A percentile compares a stretch with the other conserved stretches of the same genome.
Evolutionary conservation across 2,888 invertebrate species (phyloP).

Genomic region (Danaus chrysippus): DNA sequence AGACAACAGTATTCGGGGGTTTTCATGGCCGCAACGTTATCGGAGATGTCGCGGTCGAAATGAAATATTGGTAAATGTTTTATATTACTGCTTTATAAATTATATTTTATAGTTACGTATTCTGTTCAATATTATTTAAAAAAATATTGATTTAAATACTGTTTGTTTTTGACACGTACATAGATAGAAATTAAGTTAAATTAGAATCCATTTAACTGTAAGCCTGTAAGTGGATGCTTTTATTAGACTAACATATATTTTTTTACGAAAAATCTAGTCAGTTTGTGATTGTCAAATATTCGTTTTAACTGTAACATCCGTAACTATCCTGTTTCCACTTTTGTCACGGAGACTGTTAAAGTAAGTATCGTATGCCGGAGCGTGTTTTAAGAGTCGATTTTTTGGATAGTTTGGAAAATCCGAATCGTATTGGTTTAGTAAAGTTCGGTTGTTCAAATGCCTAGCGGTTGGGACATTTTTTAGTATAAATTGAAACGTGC

Average conservation of each 20-base stretch:
- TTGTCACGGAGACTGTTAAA: slow-evolving; percentile 12
- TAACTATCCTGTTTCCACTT: slow-evolving; percentile 3
- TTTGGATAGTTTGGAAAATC: slow-evolving; percentile 16
- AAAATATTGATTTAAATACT: too few relatives aligned
- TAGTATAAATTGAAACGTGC: too few relatives aligned
- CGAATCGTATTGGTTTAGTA: not conserved
- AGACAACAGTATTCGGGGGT: slow-evolving; percentile 38
- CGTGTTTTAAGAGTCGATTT: slow-evolving; percentile 24
- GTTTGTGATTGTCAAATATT: too few relatives aligned
- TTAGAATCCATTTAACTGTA: too few relatives aligned
- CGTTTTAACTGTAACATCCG: not conserved
- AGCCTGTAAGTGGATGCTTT: too few relatives aligned
- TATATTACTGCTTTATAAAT: slow-evolving; percentile 10
- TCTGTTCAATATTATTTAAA: too few relatives aligned
- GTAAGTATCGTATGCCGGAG: slow-evolving; percentile 23
- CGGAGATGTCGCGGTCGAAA: slow-evolving; percentile 26
- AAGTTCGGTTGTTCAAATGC: not conserved
- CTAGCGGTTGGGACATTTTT: not conserved
- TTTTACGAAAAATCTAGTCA: too few relatives aligned
- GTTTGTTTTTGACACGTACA: too few relatives aligned
- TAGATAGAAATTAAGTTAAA: too few relatives aligned
- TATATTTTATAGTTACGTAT: too few relatives aligned
- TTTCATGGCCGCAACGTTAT: slow-evolving; percentile 38
- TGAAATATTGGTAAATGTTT: slow-evolving; percentile 25
- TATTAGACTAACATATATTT: too few relatives aligned